Base-by-base conservation (phyloP, 2,797 vertebrate genomes). In the Ispidina picta region DNA sequence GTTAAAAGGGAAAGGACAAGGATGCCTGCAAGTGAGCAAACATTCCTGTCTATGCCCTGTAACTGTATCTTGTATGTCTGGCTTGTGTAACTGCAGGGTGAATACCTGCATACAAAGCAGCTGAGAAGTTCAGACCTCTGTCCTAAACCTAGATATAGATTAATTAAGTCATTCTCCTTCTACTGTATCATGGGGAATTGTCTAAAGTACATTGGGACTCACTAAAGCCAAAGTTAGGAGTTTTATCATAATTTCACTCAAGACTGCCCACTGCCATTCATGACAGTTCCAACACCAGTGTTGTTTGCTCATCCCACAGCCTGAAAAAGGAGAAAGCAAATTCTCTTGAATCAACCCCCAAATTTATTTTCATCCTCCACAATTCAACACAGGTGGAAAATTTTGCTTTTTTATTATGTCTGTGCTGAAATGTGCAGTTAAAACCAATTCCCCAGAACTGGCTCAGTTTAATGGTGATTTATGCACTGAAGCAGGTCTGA, bases 401-500 rank as follows among this genome's bases (percentile, higher is more conserved):
- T 39, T 79, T 76, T 68, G n/a, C 28, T 74, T 84, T 84, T 91
- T 82, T 84, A 87, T 73, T 68, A 52, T 0, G 3, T 62, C 84
- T 74, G 21, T 80, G 62, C 25, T 90, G 76, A 92, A 95, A 90
- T 80, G 55, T 83, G 68, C 69, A 76, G 77, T 88, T 94, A 94
- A 90, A 89, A 90, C 43, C n/a, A 68, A 71, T 91, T 91, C 35
- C 68, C 48, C 54, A 68, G 72, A 90, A 84, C 51, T 43, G 69
- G 64, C 33, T 56, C 39, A 72, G 17, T 90, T 93, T 80, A 90
- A 69, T 66, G 65, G 71, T 93, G 87, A 86, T 86, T 90, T 83
- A 81, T 51, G 31, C 43, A 55, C 54, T 59, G 46, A 65, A 84
- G 23, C 68, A 89, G 54, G 62, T 73, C 71, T 86, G 78, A 62